Evolutionary conservation across 1,140 invertebrate species (phyloP).

Genomic region (Pemphigus obesinymphae): DNA sequence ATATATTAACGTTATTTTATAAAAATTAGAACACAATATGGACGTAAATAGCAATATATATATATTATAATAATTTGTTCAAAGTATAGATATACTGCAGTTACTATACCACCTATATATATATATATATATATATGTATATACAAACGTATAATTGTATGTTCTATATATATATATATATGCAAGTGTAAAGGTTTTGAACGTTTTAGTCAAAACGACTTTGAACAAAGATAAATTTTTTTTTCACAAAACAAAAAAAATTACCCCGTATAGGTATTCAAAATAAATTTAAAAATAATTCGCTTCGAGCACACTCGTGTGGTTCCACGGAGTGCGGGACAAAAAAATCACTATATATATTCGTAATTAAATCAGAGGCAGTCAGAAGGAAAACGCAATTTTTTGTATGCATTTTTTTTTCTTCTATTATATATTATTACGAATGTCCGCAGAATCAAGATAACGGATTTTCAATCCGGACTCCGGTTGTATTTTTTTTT

Average conservation of each 20-base stretch:
- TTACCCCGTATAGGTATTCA: conserved; percentile 13
- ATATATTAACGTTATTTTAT: too few species aligned
- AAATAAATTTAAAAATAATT: conserved; percentile 29
- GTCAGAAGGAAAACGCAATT: conserved; percentile 10
- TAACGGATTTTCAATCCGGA: conserved; percentile 33
- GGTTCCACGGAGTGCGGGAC: neutral
- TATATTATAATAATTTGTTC: too few species aligned
- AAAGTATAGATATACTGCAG: too few species aligned
- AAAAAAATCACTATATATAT: too few species aligned
- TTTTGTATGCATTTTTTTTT: conserved; percentile 20
- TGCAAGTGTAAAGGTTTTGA: too few species aligned
- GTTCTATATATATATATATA: too few species aligned
- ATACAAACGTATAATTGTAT: too few species aligned
- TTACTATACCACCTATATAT: too few species aligned
- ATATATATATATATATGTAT: too few species aligned
- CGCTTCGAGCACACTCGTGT: conserved; percentile 17
- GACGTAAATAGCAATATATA: too few species aligned
- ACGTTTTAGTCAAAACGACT: too few species aligned
- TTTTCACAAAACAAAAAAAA: neutral
- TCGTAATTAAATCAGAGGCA: conserved; percentile 24
- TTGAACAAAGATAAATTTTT: neutral
- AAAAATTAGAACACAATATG: too few species aligned
- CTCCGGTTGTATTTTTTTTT: conserved; percentile 11
- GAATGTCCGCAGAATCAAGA: conserved; percentile 20
- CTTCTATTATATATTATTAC: neutral